These are phyloP conservation scores for Fukomys damarensis DNA, from an alignment of 2,113 vertebrate species.

Conservation along the genomic window DNA sequence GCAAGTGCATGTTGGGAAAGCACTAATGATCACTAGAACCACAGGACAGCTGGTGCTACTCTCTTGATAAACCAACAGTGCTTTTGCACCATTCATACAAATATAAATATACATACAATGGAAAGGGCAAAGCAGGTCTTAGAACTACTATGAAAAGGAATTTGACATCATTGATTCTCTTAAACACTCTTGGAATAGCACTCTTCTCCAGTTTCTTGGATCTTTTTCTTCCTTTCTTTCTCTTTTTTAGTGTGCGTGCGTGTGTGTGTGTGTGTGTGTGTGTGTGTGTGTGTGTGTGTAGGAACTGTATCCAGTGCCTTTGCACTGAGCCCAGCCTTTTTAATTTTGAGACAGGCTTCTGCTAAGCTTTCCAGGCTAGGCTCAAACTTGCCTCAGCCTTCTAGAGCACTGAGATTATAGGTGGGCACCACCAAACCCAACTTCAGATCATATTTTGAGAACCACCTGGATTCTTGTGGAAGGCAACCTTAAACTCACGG, in stretches of 20 bases:
- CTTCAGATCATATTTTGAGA: background rate
- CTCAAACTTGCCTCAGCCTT: background rate
- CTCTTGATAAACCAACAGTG: background rate
- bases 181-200: background rate
- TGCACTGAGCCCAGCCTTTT: background rate
- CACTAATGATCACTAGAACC: background rate
- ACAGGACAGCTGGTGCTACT: too few species aligned
- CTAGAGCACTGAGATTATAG: background rate
- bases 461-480: background rate
- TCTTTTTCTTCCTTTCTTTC: background rate
- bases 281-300: too few species aligned
- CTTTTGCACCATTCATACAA: background rate
- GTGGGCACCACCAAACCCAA: background rate
- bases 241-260: background rate
- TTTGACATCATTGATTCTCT: background rate
- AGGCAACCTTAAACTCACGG: background rate
- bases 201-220: background rate
- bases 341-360: background rate
- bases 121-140: background rate
- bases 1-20: background rate
- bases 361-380: background rate
- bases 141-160: background rate
- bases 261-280: too few species aligned
- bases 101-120: background rate
- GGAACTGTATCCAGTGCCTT: background rate